Base-by-base conservation (phyloP, 2,888 invertebrate genomes). In the Pseudoips prasinana region DNA sequence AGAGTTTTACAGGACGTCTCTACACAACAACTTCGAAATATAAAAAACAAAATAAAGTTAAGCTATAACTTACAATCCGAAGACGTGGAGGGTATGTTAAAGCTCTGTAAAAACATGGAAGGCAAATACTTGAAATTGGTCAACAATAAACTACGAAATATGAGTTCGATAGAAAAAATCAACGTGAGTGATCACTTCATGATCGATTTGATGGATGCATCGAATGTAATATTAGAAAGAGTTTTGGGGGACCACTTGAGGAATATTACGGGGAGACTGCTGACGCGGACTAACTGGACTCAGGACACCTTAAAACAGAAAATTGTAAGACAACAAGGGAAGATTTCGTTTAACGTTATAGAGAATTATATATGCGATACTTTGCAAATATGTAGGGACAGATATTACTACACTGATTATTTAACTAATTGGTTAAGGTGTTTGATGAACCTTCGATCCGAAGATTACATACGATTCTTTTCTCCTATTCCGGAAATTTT, bases 151-250 rank as follows among this genome's bases (percentile, higher is more conserved):
- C 36, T 70, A 3, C 58, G 53, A 28, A 57, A 36, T 18, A 52
- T 64, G 8, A 39, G 54, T 2, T 37, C 51, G 2, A 33, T 37
- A 0, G 48, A 49, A 6, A 31, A 46, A n/a, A 49, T 58, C 9
- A 59, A 61, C 10, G 29, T 40, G 1, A 56, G 64, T 1, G 56
- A 60, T 9, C 52, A 64, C 25, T 66, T 66, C 19, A 61, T 69
- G 61, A 39, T 73, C 8, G 64, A 67, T 30, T 60, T 75, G 18
- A 58, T 68, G 32, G 71, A 76, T 27, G 36, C 67, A 1, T 71
- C 77, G 1, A 72, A 68, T 43, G 50, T 40, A n/a, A 42, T 73
- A 22, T 18, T 75, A 3, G 55, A 64, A 33, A 58, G 58, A 23
- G 47, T 68, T 1, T 35, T 75, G 1, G 52, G 56, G n/a, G 25